A percentile compares a stretch with the other conserved stretches of the same genome.
These are phyloP conservation scores for Philantomba maxwellii DNA, from an alignment of 2,113 vertebrate genomes.

Conservation along the genomic window DNA sequence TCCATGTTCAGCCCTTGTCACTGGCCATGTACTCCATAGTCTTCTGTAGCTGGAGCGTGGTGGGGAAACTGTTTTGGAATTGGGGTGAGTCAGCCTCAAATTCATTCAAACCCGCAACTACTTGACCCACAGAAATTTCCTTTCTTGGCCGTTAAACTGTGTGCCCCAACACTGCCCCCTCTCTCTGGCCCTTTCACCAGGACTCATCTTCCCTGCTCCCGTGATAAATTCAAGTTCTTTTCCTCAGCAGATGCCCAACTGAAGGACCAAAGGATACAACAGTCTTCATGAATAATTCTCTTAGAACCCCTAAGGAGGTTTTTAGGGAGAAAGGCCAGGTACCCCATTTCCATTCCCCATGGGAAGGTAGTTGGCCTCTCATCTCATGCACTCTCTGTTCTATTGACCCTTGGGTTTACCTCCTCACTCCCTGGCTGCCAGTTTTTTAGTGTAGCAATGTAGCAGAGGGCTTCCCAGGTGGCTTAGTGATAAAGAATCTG, in stretches of 20 bases:
- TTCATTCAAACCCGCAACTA: not conserved
- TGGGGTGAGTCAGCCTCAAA: not conserved
- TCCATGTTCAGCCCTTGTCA: not conserved
- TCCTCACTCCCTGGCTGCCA: not conserved
- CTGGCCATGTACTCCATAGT: not conserved
- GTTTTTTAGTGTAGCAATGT: not conserved
- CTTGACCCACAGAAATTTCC: not conserved
- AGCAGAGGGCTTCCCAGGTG: not conserved
- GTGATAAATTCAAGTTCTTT: not conserved
- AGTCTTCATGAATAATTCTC: not conserved
- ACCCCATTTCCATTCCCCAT: not conserved
- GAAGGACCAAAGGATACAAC: not conserved
- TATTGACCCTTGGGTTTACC: not conserved
- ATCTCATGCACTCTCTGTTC: not conserved
- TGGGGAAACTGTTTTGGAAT: not conserved
- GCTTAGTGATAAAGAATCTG: not conserved
- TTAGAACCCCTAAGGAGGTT: not conserved
- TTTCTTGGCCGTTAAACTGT: not conserved
- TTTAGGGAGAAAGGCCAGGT: not conserved
- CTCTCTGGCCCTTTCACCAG: not conserved
- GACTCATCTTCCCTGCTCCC: not conserved
- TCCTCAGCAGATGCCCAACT: not conserved
- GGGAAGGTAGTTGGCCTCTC: not conserved
- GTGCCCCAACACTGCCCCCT: not conserved
- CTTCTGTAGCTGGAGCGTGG: not conserved